Evolutionary conservation across 2,113 vertebrate genomes (phyloP).

Genomic region (Phodopus roborovskii): DNA sequence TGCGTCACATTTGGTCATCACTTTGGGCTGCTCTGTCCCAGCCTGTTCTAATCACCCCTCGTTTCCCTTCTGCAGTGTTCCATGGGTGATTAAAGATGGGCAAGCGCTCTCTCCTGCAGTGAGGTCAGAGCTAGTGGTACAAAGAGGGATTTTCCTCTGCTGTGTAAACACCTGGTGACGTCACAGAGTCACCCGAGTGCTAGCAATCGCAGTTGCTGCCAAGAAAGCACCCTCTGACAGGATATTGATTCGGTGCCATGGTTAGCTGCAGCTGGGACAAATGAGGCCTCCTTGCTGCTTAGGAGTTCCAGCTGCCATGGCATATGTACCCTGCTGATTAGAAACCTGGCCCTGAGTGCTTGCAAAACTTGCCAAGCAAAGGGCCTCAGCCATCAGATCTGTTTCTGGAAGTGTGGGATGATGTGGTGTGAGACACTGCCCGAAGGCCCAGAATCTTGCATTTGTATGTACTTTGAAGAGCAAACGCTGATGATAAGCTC

Average conservation of each 20-base stretch:
- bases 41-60: neutral
- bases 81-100: conserved; percentile 55
- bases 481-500: conserved; percentile 39
- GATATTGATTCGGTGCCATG: conserved; percentile 41
- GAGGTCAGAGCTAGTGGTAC: conserved; percentile 54
- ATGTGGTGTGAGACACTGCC: neutral
- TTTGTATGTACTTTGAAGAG: conserved; percentile 56
- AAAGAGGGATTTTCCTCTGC: conserved; percentile 74
- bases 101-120: neutral
- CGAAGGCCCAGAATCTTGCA: neutral
- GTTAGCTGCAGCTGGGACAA: conserved; percentile 39
- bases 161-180: neutral
- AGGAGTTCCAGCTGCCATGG: neutral
- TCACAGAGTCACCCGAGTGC: conserved; percentile 28
- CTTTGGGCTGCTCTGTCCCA: conserved; percentile 14
- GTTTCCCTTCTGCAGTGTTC: conserved; percentile 40
- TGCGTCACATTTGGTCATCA: conserved; percentile 76
- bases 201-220: neutral
- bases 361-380: conserved; percentile 40
- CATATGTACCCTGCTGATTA: neutral
- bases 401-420: conserved; percentile 47
- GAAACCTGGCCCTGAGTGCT: conserved; percentile 33
- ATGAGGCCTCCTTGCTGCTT: neutral
- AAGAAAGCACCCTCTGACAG: neutral
- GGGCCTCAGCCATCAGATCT: conserved; percentile 22